Conservation (phyloP, 2,797 vertebrate genomes). For the Microctenopoma stevenorrisi region DNA sequence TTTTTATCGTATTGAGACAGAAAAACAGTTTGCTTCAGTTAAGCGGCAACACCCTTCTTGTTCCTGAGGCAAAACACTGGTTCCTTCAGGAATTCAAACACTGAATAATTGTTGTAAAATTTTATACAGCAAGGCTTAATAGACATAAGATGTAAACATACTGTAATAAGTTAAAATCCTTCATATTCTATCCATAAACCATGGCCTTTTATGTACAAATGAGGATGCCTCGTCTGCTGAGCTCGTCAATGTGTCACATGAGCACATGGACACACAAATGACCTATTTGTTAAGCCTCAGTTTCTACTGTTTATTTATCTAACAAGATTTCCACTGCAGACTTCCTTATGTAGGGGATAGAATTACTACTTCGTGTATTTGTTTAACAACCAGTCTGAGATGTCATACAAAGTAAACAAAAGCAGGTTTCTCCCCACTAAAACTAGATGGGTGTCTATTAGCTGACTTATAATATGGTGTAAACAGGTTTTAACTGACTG, state of each 20-base stretch:
- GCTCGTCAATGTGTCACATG: background rate
- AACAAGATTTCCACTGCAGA: background rate
- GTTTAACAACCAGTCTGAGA: too few relatives aligned
- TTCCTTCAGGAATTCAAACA: conserved; percentile 41
- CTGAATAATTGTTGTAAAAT: conserved; percentile 12
- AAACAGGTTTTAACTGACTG: background rate
- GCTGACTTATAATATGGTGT: background rate
- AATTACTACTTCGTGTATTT: too few relatives aligned
- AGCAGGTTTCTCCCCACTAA: background rate
- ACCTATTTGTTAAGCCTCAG: background rate
- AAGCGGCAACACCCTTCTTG: conserved; percentile 47
- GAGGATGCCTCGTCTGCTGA: conserved; percentile 24
- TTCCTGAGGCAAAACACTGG: conserved; percentile 73
- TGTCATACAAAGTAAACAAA: background rate
- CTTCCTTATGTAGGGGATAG: too few relatives aligned
- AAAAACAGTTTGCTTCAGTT: conserved; percentile 20
- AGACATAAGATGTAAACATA: conserved; percentile 48
- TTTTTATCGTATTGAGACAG: conserved; percentile 39
- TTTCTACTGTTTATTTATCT: background rate
- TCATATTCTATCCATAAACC: conserved; percentile 19
- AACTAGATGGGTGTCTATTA: background rate
- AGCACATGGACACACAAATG: background rate
- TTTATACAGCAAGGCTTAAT: conserved; percentile 21
- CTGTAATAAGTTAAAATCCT: conserved; percentile 44
- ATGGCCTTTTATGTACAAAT: conserved; percentile 33